Conservation (phyloP, 2,113 vertebrate genomes). For the Stigmatopora argus region DNA sequence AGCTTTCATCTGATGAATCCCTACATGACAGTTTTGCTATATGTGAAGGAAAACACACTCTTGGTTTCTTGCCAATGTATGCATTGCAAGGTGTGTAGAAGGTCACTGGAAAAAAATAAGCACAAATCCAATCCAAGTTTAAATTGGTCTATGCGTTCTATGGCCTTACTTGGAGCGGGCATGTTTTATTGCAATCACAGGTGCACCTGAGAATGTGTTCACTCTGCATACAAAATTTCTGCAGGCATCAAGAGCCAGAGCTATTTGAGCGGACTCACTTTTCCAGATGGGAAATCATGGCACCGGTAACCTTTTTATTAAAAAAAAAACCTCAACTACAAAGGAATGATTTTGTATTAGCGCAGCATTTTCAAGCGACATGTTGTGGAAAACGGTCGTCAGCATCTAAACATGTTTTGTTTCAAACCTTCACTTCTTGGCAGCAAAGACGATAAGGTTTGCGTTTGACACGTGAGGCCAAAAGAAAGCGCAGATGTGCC, state of each 20-base stretch:
- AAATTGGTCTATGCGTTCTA: conserved; percentile 14
- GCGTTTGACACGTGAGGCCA: not conserved
- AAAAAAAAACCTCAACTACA: not conserved
- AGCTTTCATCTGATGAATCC: not conserved
- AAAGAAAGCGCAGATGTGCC: not conserved
- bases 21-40: not conserved
- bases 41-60: not conserved
- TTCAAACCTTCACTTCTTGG: conserved; percentile 3
- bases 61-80: conserved; percentile 2
- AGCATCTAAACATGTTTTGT: conserved; percentile 10
- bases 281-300: conserved; percentile 25
- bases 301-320: not conserved
- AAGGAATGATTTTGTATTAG: conserved; percentile 4
- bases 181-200: conserved; percentile 35
- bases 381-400: conserved; percentile 7
- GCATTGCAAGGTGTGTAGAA: conserved; percentile 16
- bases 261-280: conserved; percentile 3
- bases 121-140: conserved; percentile 18
- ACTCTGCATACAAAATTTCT: conserved; percentile 12
- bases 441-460: not conserved
- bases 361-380: not conserved
- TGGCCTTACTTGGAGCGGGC: conserved; percentile 23
- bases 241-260: conserved; percentile 4
- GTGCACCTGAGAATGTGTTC: conserved; percentile 20
- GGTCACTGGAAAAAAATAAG: conserved; percentile 3